Percentiles rank a stretch among this genome's conserved stretches.
phyloP scores from a whole-genome alignment of 2,888 invertebrate species.

The Plebejus argus region DNA sequence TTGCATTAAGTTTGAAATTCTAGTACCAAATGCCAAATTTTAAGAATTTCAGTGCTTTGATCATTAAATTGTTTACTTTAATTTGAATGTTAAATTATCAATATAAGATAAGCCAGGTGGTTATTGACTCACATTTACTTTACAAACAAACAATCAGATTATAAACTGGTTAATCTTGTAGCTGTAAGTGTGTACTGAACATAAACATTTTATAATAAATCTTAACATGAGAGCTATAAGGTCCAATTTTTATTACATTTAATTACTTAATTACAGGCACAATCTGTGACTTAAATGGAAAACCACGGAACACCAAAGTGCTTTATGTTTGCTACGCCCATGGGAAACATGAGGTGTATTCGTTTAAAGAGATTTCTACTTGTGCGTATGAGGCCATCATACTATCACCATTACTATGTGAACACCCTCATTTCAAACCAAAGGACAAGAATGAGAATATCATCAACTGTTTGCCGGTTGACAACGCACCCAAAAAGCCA shows the following conservation, averaged over 20 bases:
- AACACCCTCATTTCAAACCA: conserved; percentile 92
- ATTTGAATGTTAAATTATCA: too few relatives aligned
- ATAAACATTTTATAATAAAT: too few relatives aligned
- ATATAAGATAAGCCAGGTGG: too few relatives aligned
- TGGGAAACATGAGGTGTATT: conserved; percentile 95
- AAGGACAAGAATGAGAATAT: conserved; percentile 88
- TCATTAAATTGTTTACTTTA: not conserved
- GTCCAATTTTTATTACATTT: not conserved
- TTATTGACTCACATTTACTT: too few relatives aligned
- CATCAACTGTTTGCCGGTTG: conserved; percentile 87
- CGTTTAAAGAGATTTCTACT: conserved; percentile 94
- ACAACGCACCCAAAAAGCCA: conserved; percentile 86
- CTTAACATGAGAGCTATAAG: too few relatives aligned
- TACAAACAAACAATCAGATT: too few relatives aligned
- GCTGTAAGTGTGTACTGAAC: too few relatives aligned
- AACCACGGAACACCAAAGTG: conserved; percentile 90
- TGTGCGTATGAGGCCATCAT: conserved; percentile 97
- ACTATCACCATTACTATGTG: conserved; percentile 91
- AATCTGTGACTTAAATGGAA: conserved; percentile 93
- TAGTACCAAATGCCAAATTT: not conserved
- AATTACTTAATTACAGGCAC: conserved; percentile 78
- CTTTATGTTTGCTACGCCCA: conserved; percentile 94
- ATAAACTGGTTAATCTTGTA: too few relatives aligned
- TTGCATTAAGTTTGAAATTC: not conserved
- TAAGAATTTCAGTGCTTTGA: not conserved